Evolutionary conservation across 2,888 invertebrate species (phyloP).

Genomic region (Biston stratarius): DNA sequence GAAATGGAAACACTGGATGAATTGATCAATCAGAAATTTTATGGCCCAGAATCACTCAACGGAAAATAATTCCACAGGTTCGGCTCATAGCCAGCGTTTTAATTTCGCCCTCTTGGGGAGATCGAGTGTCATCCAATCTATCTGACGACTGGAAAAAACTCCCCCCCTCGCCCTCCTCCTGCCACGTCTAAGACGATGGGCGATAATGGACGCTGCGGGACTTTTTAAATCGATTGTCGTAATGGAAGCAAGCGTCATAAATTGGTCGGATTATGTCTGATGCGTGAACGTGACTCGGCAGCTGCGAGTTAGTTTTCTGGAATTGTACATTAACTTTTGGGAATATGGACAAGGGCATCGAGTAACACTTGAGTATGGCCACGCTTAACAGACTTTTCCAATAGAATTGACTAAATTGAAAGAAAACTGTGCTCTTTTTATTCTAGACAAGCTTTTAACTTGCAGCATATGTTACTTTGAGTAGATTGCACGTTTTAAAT

Average conservation of each 20-base stretch:
- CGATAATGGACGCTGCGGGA: slow-evolving; percentile 75
- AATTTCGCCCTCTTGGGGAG: slow-evolving; percentile 84
- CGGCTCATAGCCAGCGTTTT: slow-evolving; percentile 84
- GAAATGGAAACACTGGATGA: slow-evolving; percentile 82
- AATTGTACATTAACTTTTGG: neutral
- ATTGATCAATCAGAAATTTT: slow-evolving; percentile 87
- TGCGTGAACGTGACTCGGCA: slow-evolving; percentile 21
- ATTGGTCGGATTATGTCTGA: slow-evolving; percentile 45
- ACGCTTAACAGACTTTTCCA: neutral
- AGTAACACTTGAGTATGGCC: neutral
- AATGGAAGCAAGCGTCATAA: slow-evolving; percentile 48
- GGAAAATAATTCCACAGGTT: slow-evolving; percentile 83
- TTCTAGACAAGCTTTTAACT: too few relatives aligned
- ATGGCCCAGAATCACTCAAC: slow-evolving; percentile 85
- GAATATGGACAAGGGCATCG: neutral
- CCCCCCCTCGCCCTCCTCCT: slow-evolving; percentile 52
- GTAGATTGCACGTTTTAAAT: too few relatives aligned
- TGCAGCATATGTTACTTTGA: too few relatives aligned
- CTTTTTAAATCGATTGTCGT: slow-evolving; percentile 62
- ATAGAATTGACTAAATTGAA: neutral
- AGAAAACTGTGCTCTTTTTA: too few relatives aligned
- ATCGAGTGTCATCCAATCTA: slow-evolving; percentile 86
- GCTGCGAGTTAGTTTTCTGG: neutral
- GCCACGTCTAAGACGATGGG: slow-evolving; percentile 63
- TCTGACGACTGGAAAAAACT: slow-evolving; percentile 79